A percentile compares a stretch with the other conserved stretches of the same genome.
These are phyloP conservation scores for Wasmannia auropunctata DNA, from an alignment of 1,140 invertebrate species.

Conservation along the genomic window DNA sequence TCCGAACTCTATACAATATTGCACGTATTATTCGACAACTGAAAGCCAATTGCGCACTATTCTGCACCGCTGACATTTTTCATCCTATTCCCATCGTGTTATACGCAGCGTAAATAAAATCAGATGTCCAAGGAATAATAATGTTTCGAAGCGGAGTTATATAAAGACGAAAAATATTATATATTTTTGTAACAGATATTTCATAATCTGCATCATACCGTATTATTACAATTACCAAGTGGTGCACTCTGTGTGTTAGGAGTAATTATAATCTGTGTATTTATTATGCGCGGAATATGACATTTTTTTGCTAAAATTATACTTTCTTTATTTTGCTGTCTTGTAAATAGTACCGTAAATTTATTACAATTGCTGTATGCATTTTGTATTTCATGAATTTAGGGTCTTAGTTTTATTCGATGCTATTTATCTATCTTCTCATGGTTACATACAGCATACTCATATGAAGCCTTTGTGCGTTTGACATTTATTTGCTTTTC, in stretches of 20 bases:
- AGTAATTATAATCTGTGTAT: neutral
- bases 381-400: neutral
- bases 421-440: neutral
- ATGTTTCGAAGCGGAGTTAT: neutral
- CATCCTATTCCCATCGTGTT: neutral
- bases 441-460: neutral
- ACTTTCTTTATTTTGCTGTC: neutral
- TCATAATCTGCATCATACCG: no score
- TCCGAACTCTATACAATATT: constrained; percentile 51
- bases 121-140: constrained; percentile 1
- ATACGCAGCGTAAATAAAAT: constrained; percentile 14
- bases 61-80: neutral
- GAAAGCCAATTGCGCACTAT: constrained; percentile 49
- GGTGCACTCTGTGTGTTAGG: neutral
- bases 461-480: constrained; percentile 9
- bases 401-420: neutral
- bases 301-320: neutral
- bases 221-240: neutral
- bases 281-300: neutral
- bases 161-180: neutral
- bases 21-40: constrained; percentile 37
- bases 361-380: neutral
- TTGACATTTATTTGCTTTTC: constrained; percentile 23
- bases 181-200: neutral
- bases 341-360: neutral